Evolutionary conservation across 2,797 vertebrate genomes (phyloP), one percentile per base, ranked within the genome.

Genomic region (Crenichthys baileyi): DNA sequence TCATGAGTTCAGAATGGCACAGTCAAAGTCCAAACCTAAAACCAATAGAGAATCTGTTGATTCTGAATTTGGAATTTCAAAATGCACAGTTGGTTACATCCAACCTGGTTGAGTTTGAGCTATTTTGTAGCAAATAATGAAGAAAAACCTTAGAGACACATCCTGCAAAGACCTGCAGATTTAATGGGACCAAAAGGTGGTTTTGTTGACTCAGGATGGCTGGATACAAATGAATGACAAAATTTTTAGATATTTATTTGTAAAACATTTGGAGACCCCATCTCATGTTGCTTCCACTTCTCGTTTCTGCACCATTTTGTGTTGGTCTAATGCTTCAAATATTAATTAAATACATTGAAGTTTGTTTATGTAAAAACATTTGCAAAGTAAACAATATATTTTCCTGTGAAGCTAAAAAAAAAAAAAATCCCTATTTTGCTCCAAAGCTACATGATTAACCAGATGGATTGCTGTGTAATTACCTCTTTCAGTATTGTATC

Each of bases 401-500:
- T 55, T 79, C 7, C 41, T 26, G 60, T 53, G 13, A 50, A 31
- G 5, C 7, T 56, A n/a, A 24, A n/a, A 24, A n/a, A 5, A 4
- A 39, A 22, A 1, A 56, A 22, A 41, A 13, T 46, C 46, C 51
- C 11, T 24, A 7, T 36, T n/a, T 48, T n/a, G 13, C 26, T 48
- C 22, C 1, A 48, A 72, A 67, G 7, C 24, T 16, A 22, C 67
- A 46, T 20, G 50, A 4, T 56, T 4, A 77, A 24, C 70, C 22
- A 61, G 71, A 72, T 41, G 16, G 7, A 79, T 72, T 58, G 12
- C 31, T 55, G 0, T 60, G 20, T 70, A 61, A 65, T 72, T 71
- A 1, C 6, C 8, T 73, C 50, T 48, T 12, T 70, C 24, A 44
- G 6, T 70, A 22, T 24, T 61, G 61, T 60, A 56, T 41, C 51